Evolutionary conservation across 2,888 invertebrate species (phyloP).

Genomic region (Lepeophtheirus nordmannii): DNA sequence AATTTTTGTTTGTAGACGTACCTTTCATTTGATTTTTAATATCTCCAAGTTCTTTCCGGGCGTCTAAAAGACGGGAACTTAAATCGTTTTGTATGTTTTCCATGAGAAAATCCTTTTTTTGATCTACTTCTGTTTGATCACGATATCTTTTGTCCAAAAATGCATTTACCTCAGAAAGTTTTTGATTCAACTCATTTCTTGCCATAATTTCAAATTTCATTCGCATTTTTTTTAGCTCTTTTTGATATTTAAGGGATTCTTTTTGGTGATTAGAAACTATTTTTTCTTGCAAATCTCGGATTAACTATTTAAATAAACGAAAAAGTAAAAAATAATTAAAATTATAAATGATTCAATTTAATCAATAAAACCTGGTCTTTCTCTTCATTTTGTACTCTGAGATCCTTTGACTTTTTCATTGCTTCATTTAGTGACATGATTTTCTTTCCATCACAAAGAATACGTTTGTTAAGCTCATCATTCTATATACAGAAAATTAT

Average conservation of each 20-base stretch:
- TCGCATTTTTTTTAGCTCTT: slow-evolving; percentile 5
- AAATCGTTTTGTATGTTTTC: slow-evolving; percentile 18
- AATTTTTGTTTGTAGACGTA: neutral
- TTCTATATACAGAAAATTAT: neutral
- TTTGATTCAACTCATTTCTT: slow-evolving; percentile 11
- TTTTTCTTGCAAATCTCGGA: slow-evolving; percentile 6
- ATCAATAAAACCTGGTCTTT: slow-evolving; percentile 2
- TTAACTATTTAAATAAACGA: neutral
- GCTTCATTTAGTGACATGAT: neutral
- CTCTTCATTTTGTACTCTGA: neutral
- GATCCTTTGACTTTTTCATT: slow-evolving; percentile 5
- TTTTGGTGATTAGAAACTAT: neutral
- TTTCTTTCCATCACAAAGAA: slow-evolving; percentile 1
- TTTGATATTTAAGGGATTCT: slow-evolving; percentile 1
- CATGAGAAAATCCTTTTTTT: neutral
- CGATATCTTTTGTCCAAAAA: slow-evolving; percentile 8
- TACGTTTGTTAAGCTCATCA: slow-evolving; percentile 3
- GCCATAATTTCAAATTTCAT: slow-evolving; percentile 19
- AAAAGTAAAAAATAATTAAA: neutral
- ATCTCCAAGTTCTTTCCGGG: neutral
- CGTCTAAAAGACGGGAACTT: neutral
- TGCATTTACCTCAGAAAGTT: slow-evolving; percentile 10
- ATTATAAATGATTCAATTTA: neutral
- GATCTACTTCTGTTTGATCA: slow-evolving; percentile 8
- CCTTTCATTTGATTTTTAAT: slow-evolving; percentile 20